Conservation (phyloP, 2,888 invertebrate species). For the Ophion obscuratus region DNA sequence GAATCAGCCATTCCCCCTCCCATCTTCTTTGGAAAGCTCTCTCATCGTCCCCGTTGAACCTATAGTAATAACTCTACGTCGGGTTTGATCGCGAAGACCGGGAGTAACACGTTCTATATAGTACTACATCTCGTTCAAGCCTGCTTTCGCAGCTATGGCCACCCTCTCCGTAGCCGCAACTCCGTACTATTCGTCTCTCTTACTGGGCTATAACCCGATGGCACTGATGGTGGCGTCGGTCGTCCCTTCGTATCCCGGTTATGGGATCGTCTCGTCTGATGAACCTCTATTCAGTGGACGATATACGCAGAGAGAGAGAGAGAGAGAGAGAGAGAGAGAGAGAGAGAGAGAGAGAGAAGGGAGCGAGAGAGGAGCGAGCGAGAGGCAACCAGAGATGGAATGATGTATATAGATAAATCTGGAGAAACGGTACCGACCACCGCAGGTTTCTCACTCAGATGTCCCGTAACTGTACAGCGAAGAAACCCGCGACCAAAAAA, state of each 20-base stretch:
- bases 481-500: slow-evolving; percentile 19
- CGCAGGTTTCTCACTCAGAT: slow-evolving; percentile 50
- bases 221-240: slow-evolving; percentile 47
- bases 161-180: slow-evolving; percentile 52
- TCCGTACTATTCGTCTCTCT: slow-evolving; percentile 65
- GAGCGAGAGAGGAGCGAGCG: slow-evolving; percentile 30
- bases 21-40: slow-evolving; percentile 30
- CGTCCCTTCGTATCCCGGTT: slow-evolving; percentile 62
- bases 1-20: slow-evolving; percentile 54
- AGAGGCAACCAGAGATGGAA: not conserved
- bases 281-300: slow-evolving; percentile 75
- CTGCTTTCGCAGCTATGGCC: slow-evolving; percentile 52
- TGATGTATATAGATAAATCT: slow-evolving; percentile 2
- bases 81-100: slow-evolving; percentile 63
- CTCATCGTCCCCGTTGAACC: slow-evolving; percentile 31
- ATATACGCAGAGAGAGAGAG: slow-evolving; percentile 45
- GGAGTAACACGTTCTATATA: slow-evolving; percentile 58
- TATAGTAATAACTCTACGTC: slow-evolving; percentile 65
- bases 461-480: slow-evolving; percentile 25
- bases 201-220: slow-evolving; percentile 63
- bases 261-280: slow-evolving; percentile 73
- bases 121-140: slow-evolving; percentile 27
- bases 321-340: not conserved
- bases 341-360: slow-evolving; percentile 33
- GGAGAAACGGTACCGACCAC: slow-evolving; percentile 34